Evolutionary conservation across 1,140 invertebrate genomes (phyloP).

Genomic region (Diprion similis): DNA sequence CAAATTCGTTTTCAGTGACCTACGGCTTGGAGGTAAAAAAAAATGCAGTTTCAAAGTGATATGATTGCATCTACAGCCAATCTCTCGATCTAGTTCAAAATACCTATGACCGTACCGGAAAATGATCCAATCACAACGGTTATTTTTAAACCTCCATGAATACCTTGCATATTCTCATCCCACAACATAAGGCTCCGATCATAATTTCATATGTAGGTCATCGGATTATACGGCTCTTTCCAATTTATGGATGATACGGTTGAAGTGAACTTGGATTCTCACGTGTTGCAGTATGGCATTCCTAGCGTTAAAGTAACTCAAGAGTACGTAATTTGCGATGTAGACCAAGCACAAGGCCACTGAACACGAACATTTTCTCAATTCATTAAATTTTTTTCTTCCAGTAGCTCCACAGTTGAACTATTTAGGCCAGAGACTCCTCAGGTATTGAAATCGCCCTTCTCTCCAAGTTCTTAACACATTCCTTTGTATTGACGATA

Average conservation of each 20-base stretch:
- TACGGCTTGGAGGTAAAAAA: background rate
- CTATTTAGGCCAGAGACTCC: too few relatives aligned
- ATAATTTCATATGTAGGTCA: conserved; percentile 1
- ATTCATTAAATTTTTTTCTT: too few relatives aligned
- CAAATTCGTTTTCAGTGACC: background rate
- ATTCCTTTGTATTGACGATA: too few relatives aligned
- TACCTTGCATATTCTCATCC: background rate
- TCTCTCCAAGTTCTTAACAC: too few relatives aligned
- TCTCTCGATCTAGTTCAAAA: background rate
- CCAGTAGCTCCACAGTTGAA: too few relatives aligned
- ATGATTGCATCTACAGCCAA: background rate
- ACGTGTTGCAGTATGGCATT: background rate
- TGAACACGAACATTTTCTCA: background rate
- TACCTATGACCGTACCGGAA: background rate
- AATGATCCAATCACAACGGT: background rate
- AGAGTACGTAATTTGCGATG: background rate
- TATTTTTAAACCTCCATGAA: background rate
- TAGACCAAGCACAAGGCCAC: background rate
- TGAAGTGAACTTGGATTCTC: background rate
- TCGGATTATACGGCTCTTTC: background rate
- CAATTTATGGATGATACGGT: background rate
- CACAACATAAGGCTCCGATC: background rate
- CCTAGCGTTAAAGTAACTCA: background rate
- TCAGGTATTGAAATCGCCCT: too few relatives aligned
- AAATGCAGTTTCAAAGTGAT: background rate